Conservation (phyloP, 2,888 invertebrate species). For the Pollenia angustigena region DNA sequence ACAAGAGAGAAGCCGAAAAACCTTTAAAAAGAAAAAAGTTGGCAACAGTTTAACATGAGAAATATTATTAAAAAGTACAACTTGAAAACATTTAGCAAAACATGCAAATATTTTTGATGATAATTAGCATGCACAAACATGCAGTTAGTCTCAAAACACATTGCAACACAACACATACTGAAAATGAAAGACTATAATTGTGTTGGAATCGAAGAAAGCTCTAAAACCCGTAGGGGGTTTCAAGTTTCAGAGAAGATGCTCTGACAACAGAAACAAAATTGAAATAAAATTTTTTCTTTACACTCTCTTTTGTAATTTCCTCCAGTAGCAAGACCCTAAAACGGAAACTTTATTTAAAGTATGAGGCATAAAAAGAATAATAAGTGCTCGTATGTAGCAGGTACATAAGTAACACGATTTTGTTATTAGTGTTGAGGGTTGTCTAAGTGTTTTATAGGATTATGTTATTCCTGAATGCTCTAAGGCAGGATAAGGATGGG, state of each 20-base stretch:
- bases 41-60: background rate
- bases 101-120: background rate
- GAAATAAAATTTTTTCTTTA: slow-evolving; percentile 16
- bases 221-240: background rate
- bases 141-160: slow-evolving; percentile 12
- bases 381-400: background rate
- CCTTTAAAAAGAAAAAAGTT: background rate
- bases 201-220: background rate
- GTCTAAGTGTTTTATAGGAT: slow-evolving; percentile 23
- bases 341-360: background rate
- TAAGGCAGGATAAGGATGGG: background rate
- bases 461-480: slow-evolving; percentile 3
- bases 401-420: slow-evolving; percentile 33
- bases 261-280: background rate
- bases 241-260: slow-evolving; percentile 9
- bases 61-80: slow-evolving; percentile 12
- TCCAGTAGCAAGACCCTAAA: background rate
- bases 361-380: too few relatives aligned
- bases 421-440: slow-evolving; percentile 43
- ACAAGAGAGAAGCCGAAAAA: background rate
- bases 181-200: background rate
- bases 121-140: slow-evolving; percentile 1
- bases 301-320: slow-evolving; percentile 5
- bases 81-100: background rate
- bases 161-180: background rate